Conservation (phyloP, 2,113 vertebrate species). For the Callocephalon fimbriatum region DNA sequence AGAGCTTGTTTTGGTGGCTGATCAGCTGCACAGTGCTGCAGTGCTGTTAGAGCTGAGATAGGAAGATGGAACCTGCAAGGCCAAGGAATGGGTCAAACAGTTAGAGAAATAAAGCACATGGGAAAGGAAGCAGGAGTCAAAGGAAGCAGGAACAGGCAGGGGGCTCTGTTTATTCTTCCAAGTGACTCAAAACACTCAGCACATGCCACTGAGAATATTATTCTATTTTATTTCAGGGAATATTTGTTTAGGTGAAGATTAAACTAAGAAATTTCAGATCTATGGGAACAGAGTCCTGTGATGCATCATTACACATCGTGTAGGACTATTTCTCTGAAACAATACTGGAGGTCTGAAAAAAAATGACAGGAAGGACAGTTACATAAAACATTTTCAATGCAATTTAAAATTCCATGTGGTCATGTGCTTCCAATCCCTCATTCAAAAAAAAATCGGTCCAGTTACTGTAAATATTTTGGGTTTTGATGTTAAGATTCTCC, state of each 20-base stretch:
- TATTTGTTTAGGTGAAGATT: constrained; percentile 41
- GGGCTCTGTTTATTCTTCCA: constrained; percentile 23
- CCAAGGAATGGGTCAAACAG: not conserved
- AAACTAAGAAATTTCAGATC: not conserved
- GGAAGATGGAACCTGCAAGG: not conserved
- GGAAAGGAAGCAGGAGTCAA: constrained; percentile 48
- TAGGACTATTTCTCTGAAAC: not conserved
- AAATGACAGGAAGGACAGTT: constrained; percentile 1
- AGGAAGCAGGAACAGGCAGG: constrained; percentile 31
- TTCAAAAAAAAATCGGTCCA: not conserved
- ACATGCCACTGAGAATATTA: not conserved
- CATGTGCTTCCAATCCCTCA: not conserved
- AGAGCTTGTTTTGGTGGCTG: not conserved
- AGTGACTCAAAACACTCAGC: not conserved
- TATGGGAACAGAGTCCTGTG: not conserved
- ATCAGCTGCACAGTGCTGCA: fast-evolving
- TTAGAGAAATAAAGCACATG: constrained; percentile 9
- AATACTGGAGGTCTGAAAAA: not conserved
- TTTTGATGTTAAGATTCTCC: not conserved
- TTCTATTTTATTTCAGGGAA: not conserved
- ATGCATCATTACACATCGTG: not conserved
- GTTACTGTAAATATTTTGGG: not conserved
- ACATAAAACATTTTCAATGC: not conserved
- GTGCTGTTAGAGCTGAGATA: not conserved
- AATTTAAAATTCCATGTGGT: not conserved